Evolutionary conservation across 2,888 invertebrate genomes (phyloP), one percentile per base, ranked within the genome.

Genomic region (Megaustenia siamemsis): DNA sequence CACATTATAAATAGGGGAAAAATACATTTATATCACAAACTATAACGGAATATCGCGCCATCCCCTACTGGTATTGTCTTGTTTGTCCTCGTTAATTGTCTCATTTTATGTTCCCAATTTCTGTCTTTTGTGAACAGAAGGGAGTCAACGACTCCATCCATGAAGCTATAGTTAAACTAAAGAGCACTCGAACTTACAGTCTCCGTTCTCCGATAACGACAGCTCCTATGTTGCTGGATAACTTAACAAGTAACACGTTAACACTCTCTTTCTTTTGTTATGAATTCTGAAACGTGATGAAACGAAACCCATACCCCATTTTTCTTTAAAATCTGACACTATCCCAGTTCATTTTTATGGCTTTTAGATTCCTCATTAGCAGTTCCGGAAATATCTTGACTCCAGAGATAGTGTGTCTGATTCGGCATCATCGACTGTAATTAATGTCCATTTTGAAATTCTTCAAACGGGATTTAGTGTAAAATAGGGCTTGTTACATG

Each of bases 341-440:
- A 43, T 71, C n/a, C 43, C 43, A 71, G 71, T n/a, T 40, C n/a
- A 45, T 45, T 71, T 71, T 43, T 71, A 43, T 43, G 71, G 71
- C 43, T 71, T 43, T 71, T n/a, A 24, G 71, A 71, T 71, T 8
- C 45, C 43, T 71, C 71, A 71, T 71, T 71, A 71, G 71, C 10
- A 1, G 12, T 28, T 71, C 43, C 71, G 71, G 71, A 71, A 71
- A 71, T 71, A 71, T 69, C 68, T 40, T 24, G 68, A 69, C 40
- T 69, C n/a, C 40, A 10, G 43, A 6, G 28, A 40, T 15, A 43
- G n/a, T 40, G 15, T 10, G 43, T 12, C 71, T 43, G 71, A 28
- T n/a, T 28, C 10, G 12, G 45, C 28, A 45, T 8, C 43, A 40
- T 28, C 8, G 43, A 71, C 8, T 24, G 71, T 71, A 71, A 71